phyloP scores from a whole-genome alignment of 2,888 invertebrate species.

The Sphaerophoria taeniata region DNA sequence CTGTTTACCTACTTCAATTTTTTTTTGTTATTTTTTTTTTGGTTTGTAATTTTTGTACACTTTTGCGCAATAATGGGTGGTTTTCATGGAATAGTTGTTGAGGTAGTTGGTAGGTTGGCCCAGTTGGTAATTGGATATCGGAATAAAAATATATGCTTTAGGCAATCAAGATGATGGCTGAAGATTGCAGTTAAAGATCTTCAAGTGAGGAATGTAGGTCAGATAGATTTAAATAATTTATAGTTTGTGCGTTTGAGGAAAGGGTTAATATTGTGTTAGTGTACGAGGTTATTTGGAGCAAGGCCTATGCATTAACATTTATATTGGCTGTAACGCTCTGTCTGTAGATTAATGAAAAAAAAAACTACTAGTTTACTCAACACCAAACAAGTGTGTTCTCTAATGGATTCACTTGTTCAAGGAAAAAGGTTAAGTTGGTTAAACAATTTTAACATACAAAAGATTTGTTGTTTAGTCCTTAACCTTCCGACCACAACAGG shows the following conservation, averaged over 20 bases:
- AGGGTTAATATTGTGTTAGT: conserved; percentile 12
- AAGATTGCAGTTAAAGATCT: conserved; percentile 46
- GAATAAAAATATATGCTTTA: background rate
- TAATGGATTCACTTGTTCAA: too few relatives aligned
- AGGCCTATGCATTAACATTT: too few relatives aligned
- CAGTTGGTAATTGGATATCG: conserved; percentile 40
- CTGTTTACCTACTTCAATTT: background rate
- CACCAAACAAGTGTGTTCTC: too few relatives aligned
- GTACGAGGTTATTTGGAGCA: background rate
- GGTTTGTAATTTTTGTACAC: conserved; percentile 8
- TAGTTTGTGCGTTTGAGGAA: background rate
- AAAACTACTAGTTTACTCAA: too few relatives aligned
- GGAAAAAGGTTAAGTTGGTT: too few relatives aligned
- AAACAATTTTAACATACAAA: too few relatives aligned
- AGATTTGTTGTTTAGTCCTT: too few relatives aligned
- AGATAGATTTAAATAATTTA: conserved; percentile 56
- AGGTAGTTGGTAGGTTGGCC: conserved; percentile 11
- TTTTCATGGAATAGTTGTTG: conserved; percentile 19
- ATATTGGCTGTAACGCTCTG: too few relatives aligned
- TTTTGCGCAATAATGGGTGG: conserved; percentile 35
- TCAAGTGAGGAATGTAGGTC: conserved; percentile 40
- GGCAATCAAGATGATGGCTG: conserved; percentile 10
- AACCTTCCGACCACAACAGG: too few relatives aligned
- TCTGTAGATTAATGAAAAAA: too few relatives aligned
- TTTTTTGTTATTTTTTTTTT: conserved; percentile 14